Percentiles rank a stretch among this genome's conserved stretches.
Evolutionary conservation across 2,797 vertebrate species (phyloP).

Genomic region (Falco concolor): DNA sequence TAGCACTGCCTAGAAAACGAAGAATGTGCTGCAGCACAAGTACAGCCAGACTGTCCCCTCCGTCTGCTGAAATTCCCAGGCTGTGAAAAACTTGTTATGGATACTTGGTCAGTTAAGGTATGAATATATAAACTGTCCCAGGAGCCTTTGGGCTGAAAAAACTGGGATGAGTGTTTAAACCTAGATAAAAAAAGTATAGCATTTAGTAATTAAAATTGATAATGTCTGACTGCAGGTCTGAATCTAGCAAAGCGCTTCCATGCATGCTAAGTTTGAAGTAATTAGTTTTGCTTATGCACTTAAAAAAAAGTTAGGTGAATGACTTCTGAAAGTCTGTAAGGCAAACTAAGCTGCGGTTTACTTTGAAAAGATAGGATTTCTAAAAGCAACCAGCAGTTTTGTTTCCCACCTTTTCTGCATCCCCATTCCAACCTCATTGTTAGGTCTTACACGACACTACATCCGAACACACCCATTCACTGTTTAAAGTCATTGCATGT

Average conservation of each 20-base stretch:
- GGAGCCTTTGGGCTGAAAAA: neutral
- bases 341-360: neutral
- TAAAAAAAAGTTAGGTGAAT: neutral
- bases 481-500: neutral
- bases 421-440: neutral
- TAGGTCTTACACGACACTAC: neutral
- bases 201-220: neutral
- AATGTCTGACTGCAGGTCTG: neutral
- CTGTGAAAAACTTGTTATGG: neutral
- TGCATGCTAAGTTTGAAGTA: neutral
- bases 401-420: neutral
- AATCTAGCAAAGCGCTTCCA: neutral
- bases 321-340: no score
- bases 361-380: neutral
- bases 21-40: neutral
- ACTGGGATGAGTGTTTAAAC: neutral
- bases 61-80: neutral
- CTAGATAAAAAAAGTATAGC: neutral
- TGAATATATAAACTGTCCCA: neutral
- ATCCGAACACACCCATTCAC: neutral
- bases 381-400: neutral
- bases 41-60: neutral
- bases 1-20: neutral
- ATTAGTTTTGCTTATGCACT: neutral
- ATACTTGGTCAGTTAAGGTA: neutral